Conservation (phyloP, 92 coral and sea anemone genomes). For the Umimayanthus kanabou region DNA sequence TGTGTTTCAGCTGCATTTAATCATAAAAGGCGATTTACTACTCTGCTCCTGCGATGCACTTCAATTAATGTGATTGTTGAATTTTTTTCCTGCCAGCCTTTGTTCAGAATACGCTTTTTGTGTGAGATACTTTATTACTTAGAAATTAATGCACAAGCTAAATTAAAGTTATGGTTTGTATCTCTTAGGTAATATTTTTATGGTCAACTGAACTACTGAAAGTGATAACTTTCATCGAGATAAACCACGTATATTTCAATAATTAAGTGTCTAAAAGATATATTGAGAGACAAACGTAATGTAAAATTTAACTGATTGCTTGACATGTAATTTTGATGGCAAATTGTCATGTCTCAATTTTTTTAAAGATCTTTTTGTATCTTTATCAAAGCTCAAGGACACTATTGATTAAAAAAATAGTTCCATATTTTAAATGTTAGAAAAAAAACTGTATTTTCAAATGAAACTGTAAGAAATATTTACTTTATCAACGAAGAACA, state of each 20-base stretch:
- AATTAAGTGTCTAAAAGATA: no score
- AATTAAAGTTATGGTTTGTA: no score
- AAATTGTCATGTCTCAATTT: neutral
- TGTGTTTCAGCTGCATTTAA: neutral
- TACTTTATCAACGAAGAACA: slow-evolving; percentile 2
- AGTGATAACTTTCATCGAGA: no score
- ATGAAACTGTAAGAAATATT: neutral
- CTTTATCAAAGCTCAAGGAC: neutral
- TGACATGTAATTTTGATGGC: neutral
- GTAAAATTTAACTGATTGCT: neutral
- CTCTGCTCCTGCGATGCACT: neutral
- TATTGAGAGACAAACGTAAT: neutral
- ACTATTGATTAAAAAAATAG: neutral
- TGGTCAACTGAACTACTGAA: neutral
- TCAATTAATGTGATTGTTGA: neutral
- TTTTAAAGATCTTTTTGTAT: neutral
- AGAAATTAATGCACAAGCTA: neutral
- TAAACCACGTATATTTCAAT: neutral
- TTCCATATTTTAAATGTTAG: neutral
- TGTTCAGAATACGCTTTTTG: neutral
- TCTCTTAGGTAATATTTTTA: neutral
- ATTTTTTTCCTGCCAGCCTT: no score
- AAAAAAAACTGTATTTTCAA: neutral
- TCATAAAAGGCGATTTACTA: neutral
- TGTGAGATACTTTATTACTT: neutral